Evolutionary conservation across 92 coral and sea anemone species (phyloP), one percentile per base, ranked within the genome.

Genomic region (Isaurus tuberculatus): DNA sequence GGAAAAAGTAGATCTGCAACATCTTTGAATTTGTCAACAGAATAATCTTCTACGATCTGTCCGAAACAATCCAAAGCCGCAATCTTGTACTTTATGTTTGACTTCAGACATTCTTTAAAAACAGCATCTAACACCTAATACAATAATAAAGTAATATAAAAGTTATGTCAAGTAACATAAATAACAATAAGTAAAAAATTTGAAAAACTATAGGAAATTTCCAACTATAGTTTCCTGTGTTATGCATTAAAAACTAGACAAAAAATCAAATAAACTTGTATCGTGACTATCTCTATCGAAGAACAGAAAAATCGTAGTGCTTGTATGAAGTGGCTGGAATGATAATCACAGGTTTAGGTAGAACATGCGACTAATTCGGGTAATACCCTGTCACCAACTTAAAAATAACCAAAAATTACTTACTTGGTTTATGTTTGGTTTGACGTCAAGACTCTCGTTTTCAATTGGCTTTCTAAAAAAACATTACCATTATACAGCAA

Each of bases 51-150:
- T 5, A 96, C 94, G 31, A 96, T 86, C 79, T 92, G 78, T 1
- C 99, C 98, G 78, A 90, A 93, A 72, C 98, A 90, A 55, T 92
- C 88, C 49, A 96, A 80, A 0, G 99, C 95, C 8, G 86, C 87
- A 65, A 79, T 78, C 74, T 91, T 96, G 91, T 96, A 96, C 9
- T 88, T 68, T 1, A 90, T 92, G 43, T 94, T 96, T 23, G 92
- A 90, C 34, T 96, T 96, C 31, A 86, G 82, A 75, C 97, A 96
- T 63, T 96, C 99, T 64, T 89, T 94, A 31, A 90, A 92, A 19
- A 94, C 83, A 25, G 94, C 88, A 77, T 93, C 93, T 19, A 93
- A 85, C 10, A 93, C 91, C 97, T 93, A 36, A 30, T 55, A 0
- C 29, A 7, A 22, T 1, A 8, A 1, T 23, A 7, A 20, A 22